These are phyloP conservation scores for Scatophagus argus DNA, from an alignment of 2,113 vertebrate species.

Conservation along the genomic window DNA sequence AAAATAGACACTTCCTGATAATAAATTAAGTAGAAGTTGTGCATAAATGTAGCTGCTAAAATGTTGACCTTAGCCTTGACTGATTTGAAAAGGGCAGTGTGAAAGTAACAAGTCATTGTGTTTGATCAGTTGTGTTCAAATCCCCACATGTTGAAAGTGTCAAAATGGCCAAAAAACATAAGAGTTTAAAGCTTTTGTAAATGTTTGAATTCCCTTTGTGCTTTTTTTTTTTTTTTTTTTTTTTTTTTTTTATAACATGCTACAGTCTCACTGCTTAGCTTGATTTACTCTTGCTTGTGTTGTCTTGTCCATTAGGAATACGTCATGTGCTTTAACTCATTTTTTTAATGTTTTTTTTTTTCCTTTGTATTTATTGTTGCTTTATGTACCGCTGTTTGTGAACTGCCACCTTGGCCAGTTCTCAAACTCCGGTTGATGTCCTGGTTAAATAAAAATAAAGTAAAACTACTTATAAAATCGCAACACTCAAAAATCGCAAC, in stretches of 20 bases:
- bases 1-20: background rate
- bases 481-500: too few relatives aligned
- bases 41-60: background rate
- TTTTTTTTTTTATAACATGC: too few relatives aligned
- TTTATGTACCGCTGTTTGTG: conserved; percentile 6
- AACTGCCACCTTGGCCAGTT: background rate
- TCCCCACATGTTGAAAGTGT: background rate
- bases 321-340: background rate
- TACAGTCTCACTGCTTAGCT: background rate
- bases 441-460: background rate
- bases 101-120: background rate
- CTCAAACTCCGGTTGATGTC: background rate
- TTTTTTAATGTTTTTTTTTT: conserved; percentile 1
- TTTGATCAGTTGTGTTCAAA: background rate
- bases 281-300: background rate
- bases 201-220: too few relatives aligned
- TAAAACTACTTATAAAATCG: background rate
- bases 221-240: too few relatives aligned
- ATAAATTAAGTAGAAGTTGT: background rate
- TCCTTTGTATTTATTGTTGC: background rate
- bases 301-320: background rate
- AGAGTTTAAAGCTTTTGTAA: background rate
- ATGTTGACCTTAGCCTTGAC: background rate
- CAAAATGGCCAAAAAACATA: too few relatives aligned
- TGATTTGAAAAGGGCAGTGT: background rate